These are phyloP conservation scores for Okamejei kenojei DNA, from an alignment of 2,797 vertebrate genomes.

Conservation along the genomic window DNA sequence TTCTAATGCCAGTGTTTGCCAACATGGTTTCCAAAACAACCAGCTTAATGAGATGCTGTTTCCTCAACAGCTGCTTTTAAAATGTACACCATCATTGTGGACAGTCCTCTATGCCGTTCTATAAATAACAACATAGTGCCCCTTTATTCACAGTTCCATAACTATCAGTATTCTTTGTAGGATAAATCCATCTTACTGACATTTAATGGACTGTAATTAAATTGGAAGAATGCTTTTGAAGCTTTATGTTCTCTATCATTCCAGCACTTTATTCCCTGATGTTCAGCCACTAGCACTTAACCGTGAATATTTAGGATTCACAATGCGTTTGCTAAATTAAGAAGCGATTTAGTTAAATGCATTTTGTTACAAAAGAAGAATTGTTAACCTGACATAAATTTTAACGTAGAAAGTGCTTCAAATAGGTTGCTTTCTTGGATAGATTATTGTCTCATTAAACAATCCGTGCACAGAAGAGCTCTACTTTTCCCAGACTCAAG, in stretches of 20 bases:
- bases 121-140: conserved; percentile 30
- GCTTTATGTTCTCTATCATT: conserved; percentile 17
- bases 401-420: not conserved
- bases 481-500: not conserved
- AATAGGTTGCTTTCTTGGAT: not conserved
- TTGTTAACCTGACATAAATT: not conserved
- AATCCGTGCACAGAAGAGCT: not conserved
- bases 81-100: not conserved
- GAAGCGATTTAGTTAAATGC: not conserved
- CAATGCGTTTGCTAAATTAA: not conserved
- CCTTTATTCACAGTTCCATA: conserved; percentile 25
- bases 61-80: conserved; percentile 4
- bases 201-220: conserved; percentile 33
- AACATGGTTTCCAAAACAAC: not conserved
- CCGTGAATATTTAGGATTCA: not conserved
- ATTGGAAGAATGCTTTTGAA: conserved; percentile 29
- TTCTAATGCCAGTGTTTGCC: not conserved
- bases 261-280: not conserved
- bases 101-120: not conserved
- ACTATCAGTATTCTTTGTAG: conserved; percentile 27
- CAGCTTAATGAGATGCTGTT: not conserved
- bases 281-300: not conserved
- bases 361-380: not conserved
- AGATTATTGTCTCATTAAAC: not conserved
- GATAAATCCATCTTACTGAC: conserved; percentile 6